Conservation (phyloP, 2,113 vertebrate species). For the Girardinichthys multiradiatus region DNA sequence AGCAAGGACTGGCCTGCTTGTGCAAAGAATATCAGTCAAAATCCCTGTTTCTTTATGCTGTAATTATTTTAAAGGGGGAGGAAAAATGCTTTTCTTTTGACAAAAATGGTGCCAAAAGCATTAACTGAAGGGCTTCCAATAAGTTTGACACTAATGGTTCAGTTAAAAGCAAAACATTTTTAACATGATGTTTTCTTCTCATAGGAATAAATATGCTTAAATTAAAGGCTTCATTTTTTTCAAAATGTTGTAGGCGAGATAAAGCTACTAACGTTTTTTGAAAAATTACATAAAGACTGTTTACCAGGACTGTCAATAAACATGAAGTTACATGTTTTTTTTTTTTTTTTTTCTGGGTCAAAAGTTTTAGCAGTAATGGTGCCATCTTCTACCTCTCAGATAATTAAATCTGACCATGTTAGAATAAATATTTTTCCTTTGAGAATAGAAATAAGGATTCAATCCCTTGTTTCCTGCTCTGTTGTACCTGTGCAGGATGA, state of each 20-base stretch:
- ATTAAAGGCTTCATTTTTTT: background rate
- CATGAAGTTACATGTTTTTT: background rate
- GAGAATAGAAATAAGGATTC: conserved; percentile 54
- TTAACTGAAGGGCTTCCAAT: no score
- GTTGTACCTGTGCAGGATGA: conserved; percentile 24
- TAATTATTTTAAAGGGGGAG: background rate
- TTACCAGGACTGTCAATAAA: background rate
- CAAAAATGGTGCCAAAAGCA: background rate
- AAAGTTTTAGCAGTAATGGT: background rate
- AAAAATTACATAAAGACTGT: no score
- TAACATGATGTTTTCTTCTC: background rate
- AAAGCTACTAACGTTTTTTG: background rate
- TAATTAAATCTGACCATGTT: conserved; percentile 1
- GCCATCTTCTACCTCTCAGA: conserved; percentile 10
- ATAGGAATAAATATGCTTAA: background rate
- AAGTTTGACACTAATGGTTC: no score
- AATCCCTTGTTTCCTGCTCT: conserved; percentile 49
- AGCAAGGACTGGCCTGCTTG: background rate
- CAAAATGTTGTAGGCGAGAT: background rate
- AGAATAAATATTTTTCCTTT: conserved; percentile 10
- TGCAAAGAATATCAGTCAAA: background rate
- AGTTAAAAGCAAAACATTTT: background rate
- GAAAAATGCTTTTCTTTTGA: background rate
- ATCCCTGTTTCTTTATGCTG: background rate
- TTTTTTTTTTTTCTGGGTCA: background rate